Evolutionary conservation across 1,140 invertebrate species (phyloP), one percentile per base, ranked within the genome.

Genomic region (Trachymyrmex septentrionalis): DNA sequence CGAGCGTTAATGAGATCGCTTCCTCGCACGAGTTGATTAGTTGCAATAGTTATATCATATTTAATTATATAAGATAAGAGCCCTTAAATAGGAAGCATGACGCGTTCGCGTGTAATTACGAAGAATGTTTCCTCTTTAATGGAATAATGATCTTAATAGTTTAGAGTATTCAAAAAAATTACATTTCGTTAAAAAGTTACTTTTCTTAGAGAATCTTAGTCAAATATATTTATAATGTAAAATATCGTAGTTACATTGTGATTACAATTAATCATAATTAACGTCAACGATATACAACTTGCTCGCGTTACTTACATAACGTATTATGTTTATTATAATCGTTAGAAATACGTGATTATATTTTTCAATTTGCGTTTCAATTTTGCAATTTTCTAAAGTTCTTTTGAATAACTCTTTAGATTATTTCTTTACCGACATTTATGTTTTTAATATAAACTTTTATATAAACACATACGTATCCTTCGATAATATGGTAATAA

Each of bases 41-140:
- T 73, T 59, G 75, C 88, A 90, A 89, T 87, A 84, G 87, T 84
- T 66, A 89, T 85, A 90, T 90, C 88, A 88, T 90, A 87, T 75
- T 89, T 89, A 90, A 76, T 89, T 90, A 66, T 73, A 72, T 44
- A 63, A 82, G 50, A 61, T 71, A 48, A 73, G 38, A 71, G 38
- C 44, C 55, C 59, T 89, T 87, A 87, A 90, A 72, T 67, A 90
- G 88, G 87, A 90, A 90, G 50, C 10, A 63, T 89, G 77, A 90
- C 88, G 72, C 77, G 44, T 44, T 27, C 55, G 44, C 38, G 53
- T 59, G 10, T 86, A 89, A 89, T 89, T 81, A 85, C 55, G 57
- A 82, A 82, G 34, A 81, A 48, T 24, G 53, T 59, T 82, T 82
- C 34, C 48, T 50, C n/a, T 55, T 44, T 24, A 73, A 67, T 50